phyloP scores from a whole-genome alignment of 2,888 invertebrate species.

The Drosophila parthenogenetica region DNA sequence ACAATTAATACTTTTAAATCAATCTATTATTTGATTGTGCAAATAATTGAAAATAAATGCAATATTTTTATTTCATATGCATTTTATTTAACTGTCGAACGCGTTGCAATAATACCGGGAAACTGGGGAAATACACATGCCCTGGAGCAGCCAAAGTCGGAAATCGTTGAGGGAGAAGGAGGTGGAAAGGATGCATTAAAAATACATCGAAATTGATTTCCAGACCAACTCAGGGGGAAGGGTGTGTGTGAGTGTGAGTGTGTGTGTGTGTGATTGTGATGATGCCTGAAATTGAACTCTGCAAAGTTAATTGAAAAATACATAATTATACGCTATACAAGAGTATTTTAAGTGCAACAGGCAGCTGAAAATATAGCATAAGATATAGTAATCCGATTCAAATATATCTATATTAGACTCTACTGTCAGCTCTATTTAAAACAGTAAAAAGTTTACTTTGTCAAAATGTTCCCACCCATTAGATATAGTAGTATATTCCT shows the following conservation, averaged over 20 bases:
- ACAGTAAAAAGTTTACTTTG: no score
- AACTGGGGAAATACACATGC: background rate
- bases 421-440: no score
- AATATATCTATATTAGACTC: no score
- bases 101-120: background rate
- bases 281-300: background rate
- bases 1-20: no score
- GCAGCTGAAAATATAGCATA: no score
- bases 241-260: background rate
- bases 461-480: no score
- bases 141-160: no score
- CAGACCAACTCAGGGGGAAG: background rate
- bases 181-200: conserved; percentile 7
- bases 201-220: conserved; percentile 16
- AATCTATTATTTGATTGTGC: background rate
- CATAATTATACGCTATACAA: background rate
- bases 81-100: conserved; percentile 9
- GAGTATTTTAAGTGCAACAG: background rate
- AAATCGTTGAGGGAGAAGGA: no score
- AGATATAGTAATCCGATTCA: no score
- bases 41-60: conserved; percentile 6
- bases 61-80: conserved; percentile 7
- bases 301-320: conserved; percentile 44
- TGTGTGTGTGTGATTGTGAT: background rate
- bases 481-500: no score